phyloP scores from a whole-genome alignment of 2,113 vertebrate species.

The Sus scrofa region DNA sequence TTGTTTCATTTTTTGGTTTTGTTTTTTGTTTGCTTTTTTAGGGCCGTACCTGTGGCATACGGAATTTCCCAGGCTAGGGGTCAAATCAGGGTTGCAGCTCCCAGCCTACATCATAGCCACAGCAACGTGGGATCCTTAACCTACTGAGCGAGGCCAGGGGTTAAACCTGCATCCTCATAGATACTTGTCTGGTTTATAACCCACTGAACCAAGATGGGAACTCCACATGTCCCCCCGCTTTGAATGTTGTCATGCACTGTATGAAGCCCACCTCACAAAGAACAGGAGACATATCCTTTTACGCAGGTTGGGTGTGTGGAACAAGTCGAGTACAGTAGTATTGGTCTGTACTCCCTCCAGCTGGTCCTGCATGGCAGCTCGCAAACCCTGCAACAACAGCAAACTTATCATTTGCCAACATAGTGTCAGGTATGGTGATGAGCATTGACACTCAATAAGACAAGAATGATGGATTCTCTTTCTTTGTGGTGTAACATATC shows the following conservation, averaged over 20 bases:
- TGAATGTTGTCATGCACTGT: neutral
- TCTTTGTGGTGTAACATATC: neutral
- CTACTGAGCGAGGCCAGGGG: neutral
- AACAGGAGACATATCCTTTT: neutral
- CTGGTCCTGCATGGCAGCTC: neutral
- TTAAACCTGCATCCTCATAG: neutral
- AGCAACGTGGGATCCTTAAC: no score
- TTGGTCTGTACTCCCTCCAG: neutral
- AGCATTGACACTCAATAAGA: neutral
- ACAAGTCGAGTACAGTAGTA: neutral
- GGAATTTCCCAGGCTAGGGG: no score
- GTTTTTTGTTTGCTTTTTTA: no score
- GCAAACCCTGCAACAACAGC: constrained; percentile 34
- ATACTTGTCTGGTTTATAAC: neutral
- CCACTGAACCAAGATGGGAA: neutral
- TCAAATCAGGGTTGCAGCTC: no score
- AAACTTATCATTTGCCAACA: neutral
- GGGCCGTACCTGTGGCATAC: no score
- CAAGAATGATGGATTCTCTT: neutral
- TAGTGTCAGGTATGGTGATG: neutral
- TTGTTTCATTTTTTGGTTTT: no score
- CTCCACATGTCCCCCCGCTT: neutral
- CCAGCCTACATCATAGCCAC: no score
- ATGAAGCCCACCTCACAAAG: constrained; percentile 8
- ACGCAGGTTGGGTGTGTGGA: neutral